A percentile compares a stretch with the other conserved stretches of the same genome.
Conservation (phyloP, 2,113 vertebrate species). For the Apistogramma diplotaenia region DNA sequence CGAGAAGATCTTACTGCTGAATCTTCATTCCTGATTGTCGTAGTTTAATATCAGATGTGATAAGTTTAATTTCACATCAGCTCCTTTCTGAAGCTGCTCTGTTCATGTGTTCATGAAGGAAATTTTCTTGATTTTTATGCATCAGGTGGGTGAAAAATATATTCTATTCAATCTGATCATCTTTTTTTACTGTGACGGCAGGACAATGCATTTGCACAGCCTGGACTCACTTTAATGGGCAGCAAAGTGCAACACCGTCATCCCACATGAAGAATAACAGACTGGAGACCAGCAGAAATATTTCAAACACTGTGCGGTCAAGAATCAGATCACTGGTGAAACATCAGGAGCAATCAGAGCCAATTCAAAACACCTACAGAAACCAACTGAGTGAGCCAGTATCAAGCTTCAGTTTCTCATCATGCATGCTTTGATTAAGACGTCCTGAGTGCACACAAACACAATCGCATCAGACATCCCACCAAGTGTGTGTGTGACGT, state of each 20-base stretch:
- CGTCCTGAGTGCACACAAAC: neutral
- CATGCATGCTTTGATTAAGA: neutral
- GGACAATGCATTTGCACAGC: neutral
- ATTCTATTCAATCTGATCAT: neutral
- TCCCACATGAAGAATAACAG: neutral
- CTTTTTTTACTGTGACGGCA: neutral
- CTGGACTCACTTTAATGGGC: neutral
- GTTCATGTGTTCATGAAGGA: too few relatives aligned
- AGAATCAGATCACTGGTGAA: neutral
- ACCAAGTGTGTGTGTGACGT: slow-evolving; percentile 65
- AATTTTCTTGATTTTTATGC: too few relatives aligned
- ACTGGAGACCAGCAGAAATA: neutral
- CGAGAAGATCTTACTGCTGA: neutral
- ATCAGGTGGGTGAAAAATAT: too few relatives aligned
- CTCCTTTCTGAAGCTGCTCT: too few relatives aligned
- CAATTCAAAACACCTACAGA: slow-evolving; percentile 14
- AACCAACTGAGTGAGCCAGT: neutral
- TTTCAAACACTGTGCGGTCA: too few relatives aligned
- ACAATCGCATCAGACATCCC: neutral
- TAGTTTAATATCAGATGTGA: too few relatives aligned
- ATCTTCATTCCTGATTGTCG: too few relatives aligned
- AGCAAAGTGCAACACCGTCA: neutral
- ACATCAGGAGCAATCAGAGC: neutral
- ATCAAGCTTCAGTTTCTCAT: neutral
- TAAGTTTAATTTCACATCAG: too few relatives aligned